Base-by-base conservation (phyloP, 1,140 invertebrate genomes). In the Plectrocnemia conspersa region DNA sequence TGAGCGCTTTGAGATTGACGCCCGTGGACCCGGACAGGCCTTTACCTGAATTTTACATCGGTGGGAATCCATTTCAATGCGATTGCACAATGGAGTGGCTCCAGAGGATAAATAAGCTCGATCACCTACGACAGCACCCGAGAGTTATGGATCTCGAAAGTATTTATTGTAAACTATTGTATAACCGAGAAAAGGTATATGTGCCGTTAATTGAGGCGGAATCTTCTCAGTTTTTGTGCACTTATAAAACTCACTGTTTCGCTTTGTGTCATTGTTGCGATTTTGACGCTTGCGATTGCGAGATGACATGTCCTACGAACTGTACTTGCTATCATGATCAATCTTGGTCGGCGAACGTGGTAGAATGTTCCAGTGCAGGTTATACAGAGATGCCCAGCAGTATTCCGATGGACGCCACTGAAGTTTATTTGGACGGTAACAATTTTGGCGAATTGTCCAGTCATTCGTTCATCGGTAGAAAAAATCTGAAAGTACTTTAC, bases 301-400 rank as follows among this genome's bases (percentile, higher is more conserved):
- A 93, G 79, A 93, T 93, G 91, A 93, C 88, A 42, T 96, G 92
- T 69, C 92, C 92, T 11, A 84, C 82, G 35, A 93, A 94, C 69
- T 96, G 92, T 73, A 91, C 88, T 13, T 95, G 92, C 66, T 95
- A 92, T 77, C 90, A 94, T 68, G 91, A 95, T 72, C 89, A 93
- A 67, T 86, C 88, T 27, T 96, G 92, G 92, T 86, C 88, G 11
- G 86, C 88, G 10, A 95, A 96, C 69, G 89, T 96, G 47, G 91
- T 94, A 11, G 91, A 94, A 69, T 95, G 91, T 73, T 89, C 89
- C 0, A 82, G 82, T 27, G 82, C 82, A 27, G 84, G 82, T 48
- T 90, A 90, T 73, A 81, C 81, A 0, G 78, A 85, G 69, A 86
- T 93, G 72, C 91, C 91, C 1, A 84, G 82, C 32, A 82, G 83